These are phyloP conservation scores for Leucophenga montana DNA, from an alignment of 2,888 invertebrate genomes.

Conservation along the genomic window DNA sequence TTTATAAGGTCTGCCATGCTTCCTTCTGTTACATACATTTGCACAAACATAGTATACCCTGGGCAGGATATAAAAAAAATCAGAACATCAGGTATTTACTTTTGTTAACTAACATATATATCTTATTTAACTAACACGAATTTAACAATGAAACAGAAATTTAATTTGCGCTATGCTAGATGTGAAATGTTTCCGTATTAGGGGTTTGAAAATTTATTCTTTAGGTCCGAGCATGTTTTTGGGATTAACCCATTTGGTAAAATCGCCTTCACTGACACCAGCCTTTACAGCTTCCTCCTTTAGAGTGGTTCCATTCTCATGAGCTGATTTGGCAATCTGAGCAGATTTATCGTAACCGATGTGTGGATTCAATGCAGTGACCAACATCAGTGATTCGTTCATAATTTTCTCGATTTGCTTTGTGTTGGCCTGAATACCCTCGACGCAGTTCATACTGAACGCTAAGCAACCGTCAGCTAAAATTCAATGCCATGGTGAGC, in stretches of 20 bases:
- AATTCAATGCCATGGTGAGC: neutral
- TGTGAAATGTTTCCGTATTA: too few relatives aligned
- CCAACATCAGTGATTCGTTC: slow-evolving; percentile 96
- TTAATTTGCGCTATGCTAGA: too few relatives aligned
- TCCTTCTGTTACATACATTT: too few relatives aligned
- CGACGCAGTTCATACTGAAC: slow-evolving; percentile 79
- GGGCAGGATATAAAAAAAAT: too few relatives aligned
- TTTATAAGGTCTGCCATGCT: too few relatives aligned
- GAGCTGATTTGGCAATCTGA: slow-evolving; percentile 95
- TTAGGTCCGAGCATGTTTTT: slow-evolving; percentile 92
- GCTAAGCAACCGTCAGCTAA: slow-evolving; percentile 84
- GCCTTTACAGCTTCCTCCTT: slow-evolving; percentile 91
- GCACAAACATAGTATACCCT: too few relatives aligned
- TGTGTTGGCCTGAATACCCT: slow-evolving; percentile 84
- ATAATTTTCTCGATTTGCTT: slow-evolving; percentile 86
- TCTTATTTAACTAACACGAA: too few relatives aligned
- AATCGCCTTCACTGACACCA: slow-evolving; percentile 87
- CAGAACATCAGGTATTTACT: too few relatives aligned
- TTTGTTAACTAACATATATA: too few relatives aligned
- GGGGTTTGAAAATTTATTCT: slow-evolving; percentile 68
- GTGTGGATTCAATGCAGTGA: slow-evolving; percentile 96
- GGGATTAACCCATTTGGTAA: slow-evolving; percentile 92
- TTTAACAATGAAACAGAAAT: too few relatives aligned
- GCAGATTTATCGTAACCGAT: slow-evolving; percentile 98
- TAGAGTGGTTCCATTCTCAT: slow-evolving; percentile 89